A percentile compares a stretch with the other conserved stretches of the same genome.
Evolutionary conservation across 2,113 vertebrate genomes (phyloP).

Genomic region (Strix aluco): DNA sequence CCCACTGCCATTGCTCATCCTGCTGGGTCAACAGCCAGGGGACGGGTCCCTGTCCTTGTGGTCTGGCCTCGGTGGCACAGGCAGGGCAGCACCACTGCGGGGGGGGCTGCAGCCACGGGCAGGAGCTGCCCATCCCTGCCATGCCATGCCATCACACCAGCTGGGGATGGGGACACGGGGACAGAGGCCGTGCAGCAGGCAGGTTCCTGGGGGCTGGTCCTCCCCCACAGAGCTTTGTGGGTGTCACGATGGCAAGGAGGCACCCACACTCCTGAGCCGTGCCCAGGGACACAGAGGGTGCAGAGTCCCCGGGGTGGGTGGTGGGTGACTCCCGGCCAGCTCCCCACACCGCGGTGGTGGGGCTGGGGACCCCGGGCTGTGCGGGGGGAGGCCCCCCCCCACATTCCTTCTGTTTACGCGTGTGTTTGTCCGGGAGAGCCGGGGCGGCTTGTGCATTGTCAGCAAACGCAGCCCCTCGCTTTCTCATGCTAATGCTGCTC

Average conservation of each 20-base stretch:
- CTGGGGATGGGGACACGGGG: accelerated
- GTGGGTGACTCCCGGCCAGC: background rate
- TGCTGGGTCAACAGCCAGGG: background rate
- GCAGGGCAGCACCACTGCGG: background rate
- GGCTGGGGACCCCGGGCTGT: background rate
- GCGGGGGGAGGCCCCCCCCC: constrained; percentile 14
- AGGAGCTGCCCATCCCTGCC: background rate
- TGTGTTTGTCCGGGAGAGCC: constrained; percentile 93
- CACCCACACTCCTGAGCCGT: background rate
- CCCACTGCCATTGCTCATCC: background rate
- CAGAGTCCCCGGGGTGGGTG: background rate
- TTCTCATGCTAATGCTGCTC: constrained; percentile 94
- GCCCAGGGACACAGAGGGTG: accelerated
- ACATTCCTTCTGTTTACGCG: constrained; percentile 95
- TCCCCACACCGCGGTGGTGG: background rate
- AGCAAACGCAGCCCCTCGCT: constrained; percentile 89
- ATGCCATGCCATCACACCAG: background rate
- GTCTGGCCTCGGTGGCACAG: background rate
- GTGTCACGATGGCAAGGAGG: accelerated
- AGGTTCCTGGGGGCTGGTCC: background rate
- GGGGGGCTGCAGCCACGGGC: background rate
- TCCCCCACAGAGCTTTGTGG: accelerated
- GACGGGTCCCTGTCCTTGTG: background rate
- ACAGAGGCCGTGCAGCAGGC: background rate
- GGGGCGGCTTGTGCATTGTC: constrained; percentile 87